Base-by-base conservation (phyloP, 2,888 invertebrate species). In the Andricus curvator region DNA sequence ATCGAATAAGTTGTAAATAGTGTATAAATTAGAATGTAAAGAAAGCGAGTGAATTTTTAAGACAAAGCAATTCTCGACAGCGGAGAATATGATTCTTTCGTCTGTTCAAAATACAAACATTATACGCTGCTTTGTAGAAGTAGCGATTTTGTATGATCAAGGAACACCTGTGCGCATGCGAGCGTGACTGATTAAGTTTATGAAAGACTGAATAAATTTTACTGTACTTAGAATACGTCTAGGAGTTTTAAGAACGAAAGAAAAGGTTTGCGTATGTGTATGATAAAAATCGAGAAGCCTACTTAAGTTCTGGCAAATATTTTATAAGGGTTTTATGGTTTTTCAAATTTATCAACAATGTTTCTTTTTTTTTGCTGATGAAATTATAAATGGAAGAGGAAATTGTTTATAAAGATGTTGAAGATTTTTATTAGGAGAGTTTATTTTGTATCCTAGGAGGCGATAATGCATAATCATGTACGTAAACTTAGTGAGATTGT, bases 181-280 rank as follows among this genome's bases (percentile, higher is more conserved):
- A 78, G 80, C 64, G 68, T 83, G 78, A 82, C 77, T 70, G 79
- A 83, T 81, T 80, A 68, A 81, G 77, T 81, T 85, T 81, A 83
- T 84, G 84, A 85, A 89, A 89, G 90, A 89, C 90, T 90, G 89
- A 90, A 88, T 88, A 87, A 89, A 85, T 86, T 88, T 87, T 89
- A 90, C 84, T 82, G 85, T 89, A 88, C 85, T 88, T 89, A 88
- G 68, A 20, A 66, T 51, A 74, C 64, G 64, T 60, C 51, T 74
- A 74, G 56, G 51, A 60, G 56, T 74, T 37, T 56, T 56, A 74
- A 64, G 29, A 25, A 22, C 25, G 33, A 56, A 74, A 74, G 33
- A 74, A 33, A 51, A 51, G 33, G 4, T 56, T 74, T 60, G 37
- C 74, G 22, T 51, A 60, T 56, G 33, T 74, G n/a, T 44, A 29